Conservation (phyloP, 2,113 vertebrate genomes). For the Lanius collurio region DNA sequence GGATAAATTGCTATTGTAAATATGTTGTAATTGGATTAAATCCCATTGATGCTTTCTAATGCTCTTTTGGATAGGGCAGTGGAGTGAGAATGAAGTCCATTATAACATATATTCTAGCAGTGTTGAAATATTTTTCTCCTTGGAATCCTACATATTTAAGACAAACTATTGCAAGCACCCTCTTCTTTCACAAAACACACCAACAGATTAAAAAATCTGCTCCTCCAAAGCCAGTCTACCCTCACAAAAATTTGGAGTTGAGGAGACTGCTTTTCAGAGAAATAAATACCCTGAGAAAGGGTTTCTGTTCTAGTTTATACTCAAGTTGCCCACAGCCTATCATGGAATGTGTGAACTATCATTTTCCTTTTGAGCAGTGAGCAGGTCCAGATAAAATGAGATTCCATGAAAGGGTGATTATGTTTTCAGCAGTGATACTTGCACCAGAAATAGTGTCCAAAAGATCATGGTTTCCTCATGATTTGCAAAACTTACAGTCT, state of each 20-base stretch:
- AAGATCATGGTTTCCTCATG: not conserved
- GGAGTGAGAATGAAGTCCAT: not conserved
- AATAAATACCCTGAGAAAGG: not conserved
- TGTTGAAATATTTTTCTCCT: not conserved
- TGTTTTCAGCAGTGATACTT: not conserved
- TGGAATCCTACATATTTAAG: not conserved
- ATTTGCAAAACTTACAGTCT: not conserved
- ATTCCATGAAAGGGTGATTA: not conserved
- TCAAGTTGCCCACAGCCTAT: not conserved
- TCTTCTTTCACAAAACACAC: not conserved
- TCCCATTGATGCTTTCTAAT: not conserved
- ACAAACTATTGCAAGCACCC: not conserved
- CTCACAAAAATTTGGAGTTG: not conserved
- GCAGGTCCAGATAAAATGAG: not conserved
- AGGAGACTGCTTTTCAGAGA: not conserved
- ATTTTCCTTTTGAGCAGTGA: not conserved
- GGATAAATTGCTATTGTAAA: not conserved
- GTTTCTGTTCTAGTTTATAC: not conserved
- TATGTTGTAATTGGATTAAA: not conserved
- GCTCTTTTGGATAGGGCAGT: not conserved
- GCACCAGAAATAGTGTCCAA: not conserved
- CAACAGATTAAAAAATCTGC: not conserved
- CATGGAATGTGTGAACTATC: fast-evolving
- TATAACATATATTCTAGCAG: not conserved
- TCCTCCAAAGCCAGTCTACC: not conserved